Percentiles rank a stretch among this genome's conserved stretches.
These are phyloP conservation scores for Cossypha niveicapilla DNA, from an alignment of 2,797 vertebrate genomes.

Conservation along the genomic window DNA sequence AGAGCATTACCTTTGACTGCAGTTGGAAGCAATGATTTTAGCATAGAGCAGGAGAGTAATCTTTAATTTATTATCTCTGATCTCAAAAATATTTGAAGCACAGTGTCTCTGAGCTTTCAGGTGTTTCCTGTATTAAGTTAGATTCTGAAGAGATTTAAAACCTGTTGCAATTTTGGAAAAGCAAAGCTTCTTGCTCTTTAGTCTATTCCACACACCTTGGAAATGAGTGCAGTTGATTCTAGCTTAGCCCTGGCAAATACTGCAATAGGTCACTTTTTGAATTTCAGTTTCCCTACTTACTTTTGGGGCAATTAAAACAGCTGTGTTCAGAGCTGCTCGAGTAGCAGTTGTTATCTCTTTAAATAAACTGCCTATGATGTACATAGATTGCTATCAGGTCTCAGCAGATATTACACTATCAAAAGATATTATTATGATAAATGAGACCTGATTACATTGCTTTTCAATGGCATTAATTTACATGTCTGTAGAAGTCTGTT, in stretches of 20 bases:
- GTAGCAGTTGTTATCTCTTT: constrained; percentile 62
- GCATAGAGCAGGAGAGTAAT: neutral
- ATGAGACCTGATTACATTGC: constrained; percentile 75
- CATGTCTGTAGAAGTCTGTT: constrained; percentile 75
- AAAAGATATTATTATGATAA: constrained; percentile 75
- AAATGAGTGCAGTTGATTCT: neutral
- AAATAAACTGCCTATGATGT: constrained; percentile 62
- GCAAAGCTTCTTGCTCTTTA: constrained; percentile 50
- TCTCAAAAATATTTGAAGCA: neutral
- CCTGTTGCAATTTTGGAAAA: constrained; percentile 26
- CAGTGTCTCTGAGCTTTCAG: neutral
- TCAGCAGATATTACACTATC: constrained; percentile 72
- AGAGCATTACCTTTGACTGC: neutral
- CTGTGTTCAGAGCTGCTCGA: constrained; percentile 47
- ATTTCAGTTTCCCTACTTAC: constrained; percentile 46
- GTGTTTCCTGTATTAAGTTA: neutral
- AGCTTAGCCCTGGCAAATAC: constrained; percentile 29
- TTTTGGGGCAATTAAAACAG: constrained; percentile 65
- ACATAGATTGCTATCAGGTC: constrained; percentile 56
- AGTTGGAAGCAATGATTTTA: neutral
- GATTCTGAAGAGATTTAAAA: constrained; percentile 38
- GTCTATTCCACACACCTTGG: neutral
- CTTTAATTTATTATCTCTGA: neutral
- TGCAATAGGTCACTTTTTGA: constrained; percentile 32
- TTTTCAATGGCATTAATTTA: constrained; percentile 77